Evolutionary conservation across 1,140 invertebrate genomes (phyloP), one percentile per base, ranked within the genome.

Genomic region (Drosophila bipectinata): DNA sequence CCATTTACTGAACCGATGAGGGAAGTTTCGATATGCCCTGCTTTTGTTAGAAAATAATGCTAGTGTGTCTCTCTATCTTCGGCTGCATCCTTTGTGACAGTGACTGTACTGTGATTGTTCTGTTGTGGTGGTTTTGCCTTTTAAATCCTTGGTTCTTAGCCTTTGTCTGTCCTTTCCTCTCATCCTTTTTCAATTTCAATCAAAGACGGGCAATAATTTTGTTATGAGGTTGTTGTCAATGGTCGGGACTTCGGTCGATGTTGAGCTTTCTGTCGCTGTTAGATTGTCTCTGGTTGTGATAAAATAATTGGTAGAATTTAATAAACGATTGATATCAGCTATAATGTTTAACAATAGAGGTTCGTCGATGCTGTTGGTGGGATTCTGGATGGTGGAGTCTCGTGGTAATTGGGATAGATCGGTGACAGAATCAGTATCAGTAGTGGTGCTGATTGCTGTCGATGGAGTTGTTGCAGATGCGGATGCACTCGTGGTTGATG

Each of bases 301-400:
- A 78, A 91, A 90, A 90, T 91, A 91, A 91, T 91, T 91, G 76
- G 90, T 90, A 90, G 80, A 90, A 73, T 91, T 91, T 90, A 91
- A 89, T 91, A 91, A 78, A 83, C 90, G 90, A 85, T 91, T 91
- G 58, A 91, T 88, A 83, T 91, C 84, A 53, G 73, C 72, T 49
- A 91, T 79, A 68, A 91, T 90, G 72, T 77, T 84, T 61, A 85
- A 49, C 63, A 91, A 76, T 80, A 91, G 79, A 69, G 79, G 61
- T 68, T 90, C 83, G 71, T 91, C 84, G 79, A 90, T 81, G 77
- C 75, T 77, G 71, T 74, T 71, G 67, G 39, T 66, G 72, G 63
- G 58, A 26, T 67, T 61, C 67, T 66, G 77, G 63, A 64, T 72
- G 72, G 28, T 45, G 48, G 45, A 45, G 30, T 48, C 30, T 62